Base-by-base conservation (phyloP, 1,140 invertebrate genomes). In the Zophobas morio region DNA sequence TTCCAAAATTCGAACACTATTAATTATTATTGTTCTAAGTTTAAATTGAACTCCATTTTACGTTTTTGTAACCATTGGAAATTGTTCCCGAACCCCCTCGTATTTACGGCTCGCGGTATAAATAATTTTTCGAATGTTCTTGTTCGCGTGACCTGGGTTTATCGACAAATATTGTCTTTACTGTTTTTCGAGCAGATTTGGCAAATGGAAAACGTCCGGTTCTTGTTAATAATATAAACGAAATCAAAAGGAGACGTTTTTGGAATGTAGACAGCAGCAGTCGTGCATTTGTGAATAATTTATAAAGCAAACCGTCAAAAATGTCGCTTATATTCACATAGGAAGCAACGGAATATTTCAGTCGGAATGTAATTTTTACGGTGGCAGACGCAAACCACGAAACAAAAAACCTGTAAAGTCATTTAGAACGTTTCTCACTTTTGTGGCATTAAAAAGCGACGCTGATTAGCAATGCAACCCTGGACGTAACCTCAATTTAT, bases 151-250 rank as follows among this genome's bases (percentile, higher is more conserved):
- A 4, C 3, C 8, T 46, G 3, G 42, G 42, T 3, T 4, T 46
- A 4, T 46, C 42, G 42, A 46, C 20, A 20, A 20, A 20, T 20
- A 20, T 20, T 20, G 20, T 20, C 20, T 20, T 20, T 20, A 20
- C 20, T 20, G 20, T 46, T 3, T 46, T 46, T 46, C 3, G 3
- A 46, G 42, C 42, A 46, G 20, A 33, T 57, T 63, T 63, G 35
- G 35, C 32, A 63, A 63, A 37, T 39, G 6, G 34, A 63, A 63
- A 63, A 63, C 36, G 57, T 63, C 57, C 57, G 57, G 8, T 63
- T 63, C 8, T 37, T 63, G 6, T 63, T 37, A 63, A 63, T 63
- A 63, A 63, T 63, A n/a, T 63, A 63, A 32, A 2, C 35, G 57
- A 36, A 37, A 39, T 63, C 57, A 39, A 63, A 63, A 39, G 8